These are phyloP conservation scores for Cephus pulcher DNA, from an alignment of 2,888 invertebrate species.

Conservation along the genomic window DNA sequence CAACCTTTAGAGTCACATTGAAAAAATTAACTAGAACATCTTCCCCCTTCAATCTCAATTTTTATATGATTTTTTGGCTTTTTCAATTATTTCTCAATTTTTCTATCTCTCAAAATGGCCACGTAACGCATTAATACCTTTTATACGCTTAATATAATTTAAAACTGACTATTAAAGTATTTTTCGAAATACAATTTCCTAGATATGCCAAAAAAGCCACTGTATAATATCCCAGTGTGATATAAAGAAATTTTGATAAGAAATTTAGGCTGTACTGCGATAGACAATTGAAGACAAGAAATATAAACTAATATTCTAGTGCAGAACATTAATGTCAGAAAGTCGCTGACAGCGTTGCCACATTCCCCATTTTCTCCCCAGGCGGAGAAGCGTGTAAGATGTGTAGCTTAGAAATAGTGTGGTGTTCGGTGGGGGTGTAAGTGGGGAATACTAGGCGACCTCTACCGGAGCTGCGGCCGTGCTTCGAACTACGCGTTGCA, in stretches of 20 bases:
- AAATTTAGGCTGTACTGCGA: not conserved
- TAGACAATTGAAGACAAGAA: not conserved
- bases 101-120: not conserved
- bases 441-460: slow-evolving; percentile 33
- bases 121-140: not conserved
- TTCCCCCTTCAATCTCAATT: not conserved
- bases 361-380: not conserved
- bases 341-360: not conserved
- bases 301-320: not conserved
- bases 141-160: not conserved
- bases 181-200: not conserved
- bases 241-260: not conserved
- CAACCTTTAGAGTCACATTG: not conserved
- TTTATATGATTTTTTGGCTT: not conserved
- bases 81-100: not conserved
- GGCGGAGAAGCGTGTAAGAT: not conserved
- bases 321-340: not conserved
- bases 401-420: not conserved
- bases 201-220: not conserved
- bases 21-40: not conserved
- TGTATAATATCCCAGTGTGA: not conserved
- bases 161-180: not conserved
- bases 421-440: not conserved
- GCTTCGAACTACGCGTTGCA: slow-evolving; percentile 48
- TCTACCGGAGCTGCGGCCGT: slow-evolving; percentile 39